Evolutionary conservation across 2,888 invertebrate species (phyloP).

Genomic region (Polymixis lichenea): DNA sequence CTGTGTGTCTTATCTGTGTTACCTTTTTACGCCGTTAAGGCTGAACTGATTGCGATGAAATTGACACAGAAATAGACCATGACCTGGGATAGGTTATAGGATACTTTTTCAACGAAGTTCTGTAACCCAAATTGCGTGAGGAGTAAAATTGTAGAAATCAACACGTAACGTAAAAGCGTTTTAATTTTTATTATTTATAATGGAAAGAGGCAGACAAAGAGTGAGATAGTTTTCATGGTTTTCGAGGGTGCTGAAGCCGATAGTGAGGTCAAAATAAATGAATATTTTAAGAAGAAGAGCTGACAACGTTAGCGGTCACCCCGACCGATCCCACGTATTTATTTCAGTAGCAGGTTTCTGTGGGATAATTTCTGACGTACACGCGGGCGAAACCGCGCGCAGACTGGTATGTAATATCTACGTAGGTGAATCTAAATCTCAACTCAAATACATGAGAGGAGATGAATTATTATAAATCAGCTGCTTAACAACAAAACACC

Average conservation of each 20-base stretch:
- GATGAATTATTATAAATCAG: slow-evolving; percentile 38
- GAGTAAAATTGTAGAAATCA: too few species aligned
- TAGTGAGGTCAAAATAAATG: too few species aligned
- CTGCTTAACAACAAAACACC: slow-evolving; percentile 41
- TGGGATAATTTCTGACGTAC: not conserved
- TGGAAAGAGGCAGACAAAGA: too few species aligned
- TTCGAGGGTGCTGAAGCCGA: too few species aligned
- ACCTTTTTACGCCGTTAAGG: not conserved
- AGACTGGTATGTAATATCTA: not conserved
- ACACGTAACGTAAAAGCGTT: too few species aligned
- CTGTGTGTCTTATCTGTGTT: too few species aligned
- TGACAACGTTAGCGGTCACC: too few species aligned
- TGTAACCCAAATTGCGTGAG: too few species aligned
- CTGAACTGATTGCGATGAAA: not conserved
- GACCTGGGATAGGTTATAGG: not conserved
- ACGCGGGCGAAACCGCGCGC: not conserved
- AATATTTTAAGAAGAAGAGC: too few species aligned
- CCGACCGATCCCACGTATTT: too few species aligned
- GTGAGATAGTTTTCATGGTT: too few species aligned
- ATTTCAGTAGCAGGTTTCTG: not conserved
- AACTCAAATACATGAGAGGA: slow-evolving; percentile 34
- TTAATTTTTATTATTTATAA: too few species aligned
- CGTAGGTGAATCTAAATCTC: not conserved
- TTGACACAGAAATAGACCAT: not conserved
- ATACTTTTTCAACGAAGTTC: not conserved